A percentile compares a stretch with the other conserved stretches of the same genome.
Evolutionary conservation across 2,888 invertebrate genomes (phyloP).

Genomic region (Drosophila glabriapex): DNA sequence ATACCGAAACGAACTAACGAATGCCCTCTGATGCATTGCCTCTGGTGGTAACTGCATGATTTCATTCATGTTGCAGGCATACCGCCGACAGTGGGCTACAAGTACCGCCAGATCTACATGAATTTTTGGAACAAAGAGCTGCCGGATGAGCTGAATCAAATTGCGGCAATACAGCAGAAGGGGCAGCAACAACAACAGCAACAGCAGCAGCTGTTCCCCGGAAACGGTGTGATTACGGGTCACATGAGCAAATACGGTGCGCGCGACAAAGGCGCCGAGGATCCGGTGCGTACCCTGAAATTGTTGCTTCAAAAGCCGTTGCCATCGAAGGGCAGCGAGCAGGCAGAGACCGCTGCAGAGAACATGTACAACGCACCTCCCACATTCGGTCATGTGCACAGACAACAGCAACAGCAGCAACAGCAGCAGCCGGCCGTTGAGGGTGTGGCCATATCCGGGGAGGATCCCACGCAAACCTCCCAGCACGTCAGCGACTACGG

Average conservation of each 20-base stretch:
- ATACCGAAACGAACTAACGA: conserved; percentile 8
- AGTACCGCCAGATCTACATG: conserved; percentile 92
- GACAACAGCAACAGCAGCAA: conserved; percentile 37
- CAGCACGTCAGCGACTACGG: conserved; percentile 37
- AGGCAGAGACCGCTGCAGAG: conserved; percentile 72
- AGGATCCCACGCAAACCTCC: conserved; percentile 34
- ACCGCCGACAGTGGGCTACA: conserved; percentile 90
- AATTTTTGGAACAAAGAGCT: conserved; percentile 94
- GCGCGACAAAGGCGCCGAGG: conserved; percentile 82
- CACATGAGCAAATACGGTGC: conserved; percentile 85
- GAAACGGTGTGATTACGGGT: conserved; percentile 83
- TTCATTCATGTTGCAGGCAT: conserved; percentile 86
- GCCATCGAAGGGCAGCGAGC: conserved; percentile 47
- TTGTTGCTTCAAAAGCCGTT: conserved; percentile 82
- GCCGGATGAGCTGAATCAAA: conserved; percentile 89
- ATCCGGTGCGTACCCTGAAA: conserved; percentile 84
- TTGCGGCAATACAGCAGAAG: conserved; percentile 81
- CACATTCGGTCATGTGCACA: conserved; percentile 80
- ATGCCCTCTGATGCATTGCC: not conserved
- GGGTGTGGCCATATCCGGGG: conserved; percentile 21
- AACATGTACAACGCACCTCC: conserved; percentile 85
- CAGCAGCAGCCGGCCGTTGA: conserved; percentile 38
- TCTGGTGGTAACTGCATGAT: conserved; percentile 6
- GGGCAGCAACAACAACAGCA: conserved; percentile 71
- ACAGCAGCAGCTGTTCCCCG: conserved; percentile 41